These are phyloP conservation scores for Gallinago solitaria DNA, from an alignment of 2,797 vertebrate species.

Conservation along the genomic window DNA sequence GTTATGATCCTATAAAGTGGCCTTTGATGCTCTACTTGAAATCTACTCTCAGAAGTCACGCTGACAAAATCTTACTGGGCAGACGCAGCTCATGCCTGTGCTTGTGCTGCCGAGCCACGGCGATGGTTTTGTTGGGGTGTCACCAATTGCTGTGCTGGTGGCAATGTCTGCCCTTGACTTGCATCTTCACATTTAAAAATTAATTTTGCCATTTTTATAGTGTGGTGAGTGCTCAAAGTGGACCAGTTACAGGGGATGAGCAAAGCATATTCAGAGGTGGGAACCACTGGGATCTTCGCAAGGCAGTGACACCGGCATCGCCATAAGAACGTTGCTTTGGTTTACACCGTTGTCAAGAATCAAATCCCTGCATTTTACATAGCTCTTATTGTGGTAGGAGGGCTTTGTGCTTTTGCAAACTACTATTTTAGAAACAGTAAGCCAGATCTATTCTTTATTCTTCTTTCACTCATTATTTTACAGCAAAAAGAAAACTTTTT, in stretches of 20 bases:
- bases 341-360: not conserved
- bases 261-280: not conserved
- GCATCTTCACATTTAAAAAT: not conserved
- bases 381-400: not conserved
- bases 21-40: not conserved
- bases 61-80: not conserved
- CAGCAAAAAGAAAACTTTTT: not conserved
- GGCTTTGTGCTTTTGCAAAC: not conserved
- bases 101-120: not conserved
- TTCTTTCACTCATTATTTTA: not conserved
- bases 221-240: not conserved
- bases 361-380: accelerated
- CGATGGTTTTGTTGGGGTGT: not conserved
- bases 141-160: not conserved
- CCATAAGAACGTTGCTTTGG: not conserved
- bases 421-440: not conserved
- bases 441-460: not conserved
- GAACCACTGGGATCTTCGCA: not conserved
- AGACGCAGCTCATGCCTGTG: not conserved
- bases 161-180: not conserved
- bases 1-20: not conserved
- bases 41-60: not conserved
- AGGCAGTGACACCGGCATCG: not conserved
- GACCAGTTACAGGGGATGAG: not conserved
- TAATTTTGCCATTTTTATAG: not conserved